Conservation (phyloP, 2,888 invertebrate genomes). For the Leistus spinibarbis region DNA sequence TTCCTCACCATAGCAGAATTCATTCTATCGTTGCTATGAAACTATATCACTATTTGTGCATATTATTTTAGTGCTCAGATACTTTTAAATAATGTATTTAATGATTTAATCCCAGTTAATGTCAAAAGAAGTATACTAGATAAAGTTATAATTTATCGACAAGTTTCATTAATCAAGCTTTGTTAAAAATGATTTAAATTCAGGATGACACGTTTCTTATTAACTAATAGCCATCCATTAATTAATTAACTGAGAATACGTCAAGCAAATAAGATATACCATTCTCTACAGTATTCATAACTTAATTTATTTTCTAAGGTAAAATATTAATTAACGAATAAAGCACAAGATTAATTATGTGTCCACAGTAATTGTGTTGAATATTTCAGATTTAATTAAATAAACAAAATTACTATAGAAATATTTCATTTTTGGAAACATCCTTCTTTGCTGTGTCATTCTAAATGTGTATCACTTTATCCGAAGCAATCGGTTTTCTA, state of each 20-base stretch:
- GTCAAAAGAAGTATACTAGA: neutral
- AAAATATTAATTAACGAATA: neutral
- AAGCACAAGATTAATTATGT: neutral
- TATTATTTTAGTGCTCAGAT: neutral
- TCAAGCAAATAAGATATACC: neutral
- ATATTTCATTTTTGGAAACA: neutral
- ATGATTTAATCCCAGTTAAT: no score
- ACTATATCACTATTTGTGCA: no score
- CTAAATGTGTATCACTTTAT: neutral
- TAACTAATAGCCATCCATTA: neutral
- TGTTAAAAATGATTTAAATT: neutral
- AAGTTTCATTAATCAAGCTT: neutral
- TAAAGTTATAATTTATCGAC: neutral
- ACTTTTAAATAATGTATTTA: no score
- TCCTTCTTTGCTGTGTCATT: neutral
- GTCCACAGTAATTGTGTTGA: neutral
- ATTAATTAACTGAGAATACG: neutral
- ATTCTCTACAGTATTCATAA: neutral
- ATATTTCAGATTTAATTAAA: neutral
- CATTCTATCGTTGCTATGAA: no score
- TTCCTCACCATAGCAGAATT: no score
- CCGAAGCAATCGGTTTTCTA: neutral
- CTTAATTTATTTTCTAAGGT: neutral
- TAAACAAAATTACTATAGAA: neutral
- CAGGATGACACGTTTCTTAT: neutral